A percentile compares a stretch with the other conserved stretches of the same genome.
phyloP scores from a whole-genome alignment of 2,113 vertebrate species.

The Pseudopipra pipra region DNA sequence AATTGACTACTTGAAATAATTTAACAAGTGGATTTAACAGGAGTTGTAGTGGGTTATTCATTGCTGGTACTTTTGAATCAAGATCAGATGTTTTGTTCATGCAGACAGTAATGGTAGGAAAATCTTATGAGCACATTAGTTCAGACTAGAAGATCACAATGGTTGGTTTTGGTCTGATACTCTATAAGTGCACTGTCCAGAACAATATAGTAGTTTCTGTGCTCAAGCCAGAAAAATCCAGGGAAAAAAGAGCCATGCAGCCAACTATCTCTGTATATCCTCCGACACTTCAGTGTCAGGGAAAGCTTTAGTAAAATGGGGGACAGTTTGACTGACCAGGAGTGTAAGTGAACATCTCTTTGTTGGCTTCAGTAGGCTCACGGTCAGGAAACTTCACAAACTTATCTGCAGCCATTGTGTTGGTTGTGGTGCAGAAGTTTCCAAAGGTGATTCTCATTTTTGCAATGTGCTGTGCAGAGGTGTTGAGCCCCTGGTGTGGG shows the following conservation, averaged over 20 bases:
- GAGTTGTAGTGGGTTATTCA: background rate
- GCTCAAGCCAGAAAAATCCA: background rate
- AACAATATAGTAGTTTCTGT: background rate
- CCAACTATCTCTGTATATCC: background rate
- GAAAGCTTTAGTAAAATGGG: accelerated
- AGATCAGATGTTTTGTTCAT: background rate
- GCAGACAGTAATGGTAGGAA: background rate
- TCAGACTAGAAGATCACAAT: background rate
- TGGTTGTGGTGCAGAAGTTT: background rate
- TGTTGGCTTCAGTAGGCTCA: background rate
- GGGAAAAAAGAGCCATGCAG: background rate
- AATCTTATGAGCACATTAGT: background rate
- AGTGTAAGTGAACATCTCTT: background rate
- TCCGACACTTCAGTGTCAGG: background rate
- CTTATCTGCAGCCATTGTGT: background rate
- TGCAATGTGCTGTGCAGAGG: background rate
- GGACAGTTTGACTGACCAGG: background rate
- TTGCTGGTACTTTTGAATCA: background rate
- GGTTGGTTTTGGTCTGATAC: background rate
- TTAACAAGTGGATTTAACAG: background rate
- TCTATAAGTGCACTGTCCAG: background rate
- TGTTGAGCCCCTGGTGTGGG: background rate
- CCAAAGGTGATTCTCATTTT: background rate
- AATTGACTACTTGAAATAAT: background rate
- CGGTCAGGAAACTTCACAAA: background rate